phyloP scores from a whole-genome alignment of 2,797 vertebrate species.

The Hemitrygon akajei region DNA sequence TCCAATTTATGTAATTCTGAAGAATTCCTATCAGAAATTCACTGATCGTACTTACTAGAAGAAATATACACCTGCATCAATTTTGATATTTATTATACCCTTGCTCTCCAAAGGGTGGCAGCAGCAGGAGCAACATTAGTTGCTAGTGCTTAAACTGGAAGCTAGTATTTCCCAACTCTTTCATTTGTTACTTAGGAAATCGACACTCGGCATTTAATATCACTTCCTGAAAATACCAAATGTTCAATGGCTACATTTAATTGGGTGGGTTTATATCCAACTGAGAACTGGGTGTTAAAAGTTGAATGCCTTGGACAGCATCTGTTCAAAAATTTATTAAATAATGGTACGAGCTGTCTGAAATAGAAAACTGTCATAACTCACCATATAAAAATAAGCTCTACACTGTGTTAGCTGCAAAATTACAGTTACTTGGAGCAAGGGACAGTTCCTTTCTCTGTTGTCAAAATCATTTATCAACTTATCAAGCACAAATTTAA shows the following conservation, averaged over 20 bases:
- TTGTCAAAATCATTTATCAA: not conserved
- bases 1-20: not conserved
- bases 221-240: not conserved
- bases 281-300: not conserved
- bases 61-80: not conserved
- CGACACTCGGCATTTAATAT: not conserved
- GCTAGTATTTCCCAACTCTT: not conserved
- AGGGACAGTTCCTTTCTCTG: not conserved
- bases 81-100: not conserved
- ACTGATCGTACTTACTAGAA: not conserved
- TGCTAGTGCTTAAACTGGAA: not conserved
- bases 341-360: not conserved
- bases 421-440: not conserved
- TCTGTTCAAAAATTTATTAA: not conserved
- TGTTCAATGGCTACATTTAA: not conserved
- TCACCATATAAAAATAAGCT: not conserved
- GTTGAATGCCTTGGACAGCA: not conserved
- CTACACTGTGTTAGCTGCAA: not conserved
- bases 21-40: not conserved
- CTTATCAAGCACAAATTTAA: not conserved
- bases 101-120: not conserved
- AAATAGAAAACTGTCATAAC: not conserved
- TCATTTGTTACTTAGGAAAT: not conserved
- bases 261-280: not conserved
- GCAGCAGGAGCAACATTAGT: not conserved